phyloP scores from a whole-genome alignment of 2,113 vertebrate species.

The Fulmarus glacialis region DNA sequence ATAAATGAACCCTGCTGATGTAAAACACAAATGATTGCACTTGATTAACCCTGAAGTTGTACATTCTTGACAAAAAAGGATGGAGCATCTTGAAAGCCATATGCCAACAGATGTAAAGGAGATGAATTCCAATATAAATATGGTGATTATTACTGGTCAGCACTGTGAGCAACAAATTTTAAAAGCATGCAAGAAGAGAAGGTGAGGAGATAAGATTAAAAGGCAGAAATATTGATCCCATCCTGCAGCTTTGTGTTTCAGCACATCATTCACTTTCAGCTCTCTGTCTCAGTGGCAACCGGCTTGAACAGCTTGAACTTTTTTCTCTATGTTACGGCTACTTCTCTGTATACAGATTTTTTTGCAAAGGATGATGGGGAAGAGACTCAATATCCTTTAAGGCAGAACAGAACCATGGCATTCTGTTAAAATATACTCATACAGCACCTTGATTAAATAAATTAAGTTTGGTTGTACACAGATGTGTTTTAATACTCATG shows the following conservation, averaged over 20 bases:
- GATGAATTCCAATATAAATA: background rate
- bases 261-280: conserved; percentile 7
- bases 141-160: conserved; percentile 22
- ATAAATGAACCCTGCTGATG: conserved; percentile 4
- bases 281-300: background rate
- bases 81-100: conserved; percentile 27
- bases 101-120: conserved; percentile 12
- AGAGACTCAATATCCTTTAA: background rate
- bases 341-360: background rate
- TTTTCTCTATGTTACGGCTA: background rate
- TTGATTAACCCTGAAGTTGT: conserved; percentile 26
- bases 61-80: background rate
- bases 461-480: background rate
- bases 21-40: background rate
- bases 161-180: background rate
- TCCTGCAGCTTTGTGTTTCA: conserved; percentile 16
- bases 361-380: background rate
- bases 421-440: background rate
- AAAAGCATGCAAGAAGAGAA: background rate
- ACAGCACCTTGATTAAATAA: background rate
- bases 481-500: background rate
- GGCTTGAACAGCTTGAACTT: background rate
- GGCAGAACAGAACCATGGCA: background rate
- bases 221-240: conserved; percentile 37
- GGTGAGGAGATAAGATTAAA: conserved; percentile 25